Conservation (phyloP, 1,140 invertebrate species). For the Hormaphis cornu region DNA sequence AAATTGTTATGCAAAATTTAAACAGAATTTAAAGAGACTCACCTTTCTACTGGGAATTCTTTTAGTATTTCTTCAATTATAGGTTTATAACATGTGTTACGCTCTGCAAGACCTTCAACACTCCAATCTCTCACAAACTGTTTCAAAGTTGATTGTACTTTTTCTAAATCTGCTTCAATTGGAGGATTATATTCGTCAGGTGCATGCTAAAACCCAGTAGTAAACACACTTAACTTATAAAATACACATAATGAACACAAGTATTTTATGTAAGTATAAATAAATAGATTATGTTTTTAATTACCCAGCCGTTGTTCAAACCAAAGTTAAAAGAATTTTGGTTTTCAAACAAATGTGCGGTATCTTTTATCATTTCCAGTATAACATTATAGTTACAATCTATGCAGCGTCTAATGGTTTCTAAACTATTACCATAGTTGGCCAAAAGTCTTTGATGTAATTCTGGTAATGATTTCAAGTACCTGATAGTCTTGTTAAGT, state of each 20-base stretch:
- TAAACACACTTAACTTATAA: constrained; percentile 2
- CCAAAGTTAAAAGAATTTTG: constrained; percentile 42
- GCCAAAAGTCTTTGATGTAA: constrained; percentile 65
- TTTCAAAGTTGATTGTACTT: constrained; percentile 86
- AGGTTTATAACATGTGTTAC: constrained; percentile 79
- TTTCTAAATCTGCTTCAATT: constrained; percentile 56
- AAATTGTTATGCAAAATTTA: constrained; percentile 40
- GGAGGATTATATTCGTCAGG: constrained; percentile 38
- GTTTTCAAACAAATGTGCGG: constrained; percentile 71
- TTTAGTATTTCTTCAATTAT: constrained; percentile 75
- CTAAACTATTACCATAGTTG: constrained; percentile 66
- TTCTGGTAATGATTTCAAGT: constrained; percentile 60
- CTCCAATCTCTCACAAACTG: constrained; percentile 96
- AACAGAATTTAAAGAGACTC: constrained; percentile 33
- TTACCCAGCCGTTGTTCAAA: constrained; percentile 16
- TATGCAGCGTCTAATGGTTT: constrained; percentile 64
- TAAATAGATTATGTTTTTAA: not conserved
- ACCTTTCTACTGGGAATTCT: constrained; percentile 57
- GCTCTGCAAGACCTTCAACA: constrained; percentile 65
- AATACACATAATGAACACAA: not conserved
- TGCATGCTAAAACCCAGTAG: constrained; percentile 28
- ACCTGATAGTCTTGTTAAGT: constrained; percentile 40
- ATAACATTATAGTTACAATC: constrained; percentile 78
- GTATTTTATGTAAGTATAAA: not conserved
- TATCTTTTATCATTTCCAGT: constrained; percentile 70